Evolutionary conservation across 2,113 vertebrate genomes (phyloP).

Genomic region (Noctilio leporinus): DNA sequence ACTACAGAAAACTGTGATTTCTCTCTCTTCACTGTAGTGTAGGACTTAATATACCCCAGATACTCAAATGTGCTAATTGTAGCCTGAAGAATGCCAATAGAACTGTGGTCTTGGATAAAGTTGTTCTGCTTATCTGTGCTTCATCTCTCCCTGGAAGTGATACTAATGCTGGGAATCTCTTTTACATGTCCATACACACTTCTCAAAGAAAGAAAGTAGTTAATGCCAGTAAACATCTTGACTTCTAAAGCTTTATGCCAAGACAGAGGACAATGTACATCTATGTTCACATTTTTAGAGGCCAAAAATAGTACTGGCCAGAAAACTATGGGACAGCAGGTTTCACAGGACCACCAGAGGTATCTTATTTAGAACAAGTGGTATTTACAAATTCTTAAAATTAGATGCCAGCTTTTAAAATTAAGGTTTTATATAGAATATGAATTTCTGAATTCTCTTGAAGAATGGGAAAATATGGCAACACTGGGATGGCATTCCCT

Average conservation of each 20-base stretch:
- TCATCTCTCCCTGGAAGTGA: background rate
- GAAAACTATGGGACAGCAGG: background rate
- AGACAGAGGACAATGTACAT: background rate
- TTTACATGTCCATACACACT: background rate
- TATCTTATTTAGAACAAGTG: background rate
- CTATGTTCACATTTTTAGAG: background rate
- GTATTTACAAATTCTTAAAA: background rate
- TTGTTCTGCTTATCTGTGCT: background rate
- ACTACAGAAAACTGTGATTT: background rate
- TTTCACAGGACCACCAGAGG: background rate
- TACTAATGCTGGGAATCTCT: background rate
- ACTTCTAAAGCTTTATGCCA: background rate
- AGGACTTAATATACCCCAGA: background rate
- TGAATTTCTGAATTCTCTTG: background rate
- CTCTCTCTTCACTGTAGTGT: background rate
- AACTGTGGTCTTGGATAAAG: background rate
- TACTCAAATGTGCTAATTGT: background rate
- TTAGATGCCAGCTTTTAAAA: background rate
- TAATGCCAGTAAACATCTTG: background rate
- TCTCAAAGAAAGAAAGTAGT: background rate
- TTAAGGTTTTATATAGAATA: background rate
- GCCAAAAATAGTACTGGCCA: background rate
- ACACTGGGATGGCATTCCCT: background rate
- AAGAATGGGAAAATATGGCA: background rate
- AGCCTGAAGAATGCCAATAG: background rate